Conservation (phyloP, 2,888 invertebrate species). For the Muschampia plurimacula region DNA sequence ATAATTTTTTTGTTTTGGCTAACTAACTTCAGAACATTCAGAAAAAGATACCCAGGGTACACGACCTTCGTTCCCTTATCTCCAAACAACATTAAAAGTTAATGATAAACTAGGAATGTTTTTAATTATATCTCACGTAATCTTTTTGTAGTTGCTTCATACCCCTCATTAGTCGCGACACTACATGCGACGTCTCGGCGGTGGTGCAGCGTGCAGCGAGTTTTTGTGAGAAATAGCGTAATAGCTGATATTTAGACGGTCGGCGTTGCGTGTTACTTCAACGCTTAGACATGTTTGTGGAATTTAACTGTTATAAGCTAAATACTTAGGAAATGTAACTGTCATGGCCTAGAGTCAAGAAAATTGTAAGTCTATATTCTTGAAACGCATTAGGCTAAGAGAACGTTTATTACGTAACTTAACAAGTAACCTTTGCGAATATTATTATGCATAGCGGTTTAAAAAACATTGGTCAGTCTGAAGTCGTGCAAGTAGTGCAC, state of each 20-base stretch:
- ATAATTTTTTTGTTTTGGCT: not conserved
- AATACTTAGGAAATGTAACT: conserved; percentile 15
- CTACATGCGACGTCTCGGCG: conserved; percentile 17
- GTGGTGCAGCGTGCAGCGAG: conserved; percentile 1
- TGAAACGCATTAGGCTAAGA: not conserved
- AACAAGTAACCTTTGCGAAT: not conserved
- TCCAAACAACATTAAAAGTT: not conserved
- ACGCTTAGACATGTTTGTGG: conserved; percentile 17
- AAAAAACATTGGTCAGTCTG: not conserved
- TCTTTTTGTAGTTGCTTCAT: conserved; percentile 27
- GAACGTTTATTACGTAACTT: not conserved
- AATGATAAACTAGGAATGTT: conserved; percentile 24
- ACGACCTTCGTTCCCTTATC: not conserved
- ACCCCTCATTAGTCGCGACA: conserved; percentile 31
- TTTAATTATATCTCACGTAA: conserved; percentile 18
- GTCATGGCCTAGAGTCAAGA: conserved; percentile 4
- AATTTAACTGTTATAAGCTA: conserved; percentile 29
- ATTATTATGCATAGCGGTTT: not conserved
- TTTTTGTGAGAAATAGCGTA: conserved; percentile 32
- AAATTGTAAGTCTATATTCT: not conserved
- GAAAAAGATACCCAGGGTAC: not conserved
- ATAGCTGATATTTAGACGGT: conserved; percentile 29
- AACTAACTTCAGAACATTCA: not conserved
- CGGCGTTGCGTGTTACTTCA: conserved; percentile 19
- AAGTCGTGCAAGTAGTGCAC: not conserved